phyloP scores from a whole-genome alignment of 2,113 vertebrate genomes.

The Thalassoma bifasciatum region DNA sequence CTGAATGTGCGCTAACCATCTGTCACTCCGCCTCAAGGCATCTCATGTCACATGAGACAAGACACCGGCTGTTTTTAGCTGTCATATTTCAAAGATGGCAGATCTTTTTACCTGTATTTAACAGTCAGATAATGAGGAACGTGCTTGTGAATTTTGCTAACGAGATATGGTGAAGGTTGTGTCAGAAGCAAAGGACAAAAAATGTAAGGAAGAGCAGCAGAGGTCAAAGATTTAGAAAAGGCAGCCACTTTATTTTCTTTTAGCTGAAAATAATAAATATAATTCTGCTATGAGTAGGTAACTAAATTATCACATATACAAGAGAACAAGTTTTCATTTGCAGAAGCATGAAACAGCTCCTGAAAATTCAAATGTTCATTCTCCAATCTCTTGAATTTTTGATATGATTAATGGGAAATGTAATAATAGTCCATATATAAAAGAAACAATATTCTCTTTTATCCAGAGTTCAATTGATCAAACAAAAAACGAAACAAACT shows the following conservation, averaged over 20 bases:
- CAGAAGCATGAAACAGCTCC: background rate
- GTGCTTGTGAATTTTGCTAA: background rate
- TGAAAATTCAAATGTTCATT: slow-evolving; percentile 19
- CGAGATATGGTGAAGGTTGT: background rate
- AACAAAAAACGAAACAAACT: background rate
- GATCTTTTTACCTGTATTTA: slow-evolving; percentile 44
- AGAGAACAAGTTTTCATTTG: too few relatives aligned
- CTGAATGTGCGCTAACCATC: slow-evolving; percentile 1
- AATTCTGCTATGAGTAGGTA: too few relatives aligned
- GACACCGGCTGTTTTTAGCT: slow-evolving; percentile 37
- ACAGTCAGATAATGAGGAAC: slow-evolving; percentile 20
- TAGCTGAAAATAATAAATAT: too few relatives aligned
- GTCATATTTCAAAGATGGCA: slow-evolving; percentile 56
- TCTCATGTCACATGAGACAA: slow-evolving; percentile 70
- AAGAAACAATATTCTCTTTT: too few relatives aligned
- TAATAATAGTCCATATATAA: background rate
- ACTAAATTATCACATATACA: too few relatives aligned
- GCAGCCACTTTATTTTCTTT: too few relatives aligned
- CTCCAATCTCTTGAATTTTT: slow-evolving; percentile 1
- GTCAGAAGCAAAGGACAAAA: background rate
- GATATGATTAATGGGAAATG: slow-evolving; percentile 11
- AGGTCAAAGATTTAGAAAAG: too few relatives aligned
- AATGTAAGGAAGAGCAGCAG: background rate
- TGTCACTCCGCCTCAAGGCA: slow-evolving; percentile 25
- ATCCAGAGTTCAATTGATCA: slow-evolving; percentile 2